Evolutionary conservation across 2,797 vertebrate species (phyloP), one percentile per base, ranked within the genome.

Genomic region (Chiroxiphia lanceolata): DNA sequence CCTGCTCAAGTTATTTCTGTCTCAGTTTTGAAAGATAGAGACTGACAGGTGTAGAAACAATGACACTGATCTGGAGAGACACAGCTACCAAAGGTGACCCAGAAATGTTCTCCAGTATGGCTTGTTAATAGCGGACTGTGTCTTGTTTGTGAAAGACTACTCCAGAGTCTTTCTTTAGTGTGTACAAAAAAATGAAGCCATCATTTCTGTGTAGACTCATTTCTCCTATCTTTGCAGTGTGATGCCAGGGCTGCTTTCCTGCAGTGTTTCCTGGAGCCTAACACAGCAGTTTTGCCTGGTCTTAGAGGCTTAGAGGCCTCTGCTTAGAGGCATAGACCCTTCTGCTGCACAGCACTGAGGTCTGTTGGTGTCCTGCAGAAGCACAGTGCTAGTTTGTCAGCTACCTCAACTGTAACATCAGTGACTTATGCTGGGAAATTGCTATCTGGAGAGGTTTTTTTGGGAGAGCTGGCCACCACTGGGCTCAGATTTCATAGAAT

Each of bases 1-100:
- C n/a, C 33, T 90, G 53, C 23, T 67, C 19, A 70, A 48, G 63
- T 92, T 95, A 91, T 87, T 95, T 90, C 42, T 87, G 16, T 57
- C 53, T 81, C 21, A 1, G 2, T 89, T 92, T 76, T 82, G 40
- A 45, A 87, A 72, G 71, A 89, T 20, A 60, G 27, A 68, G 71
- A 87, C 75, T 64, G 94, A 60, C 83, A 80, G 45, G 31, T 77
- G 10, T 78, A 53, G 82, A 53, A 81, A 23, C 17, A 48, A 17
- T 72, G 60, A 70, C 10, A 8, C 15, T 56, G 56, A 87, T 68
- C 29, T 90, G 56, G 29, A 85, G n/a, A 70, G 75, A 44, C 45
- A 4, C 3, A 69, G 13, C 50, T 87, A 53, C 42, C 47, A 67
- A 40, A 42, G 20, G 70, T 79, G 70, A 76, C 50, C 33, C 26